A percentile compares a stretch with the other conserved stretches of the same genome.
These are phyloP conservation scores for Pangasius macronema DNA, from an alignment of 2,797 vertebrate genomes.

Conservation along the genomic window DNA sequence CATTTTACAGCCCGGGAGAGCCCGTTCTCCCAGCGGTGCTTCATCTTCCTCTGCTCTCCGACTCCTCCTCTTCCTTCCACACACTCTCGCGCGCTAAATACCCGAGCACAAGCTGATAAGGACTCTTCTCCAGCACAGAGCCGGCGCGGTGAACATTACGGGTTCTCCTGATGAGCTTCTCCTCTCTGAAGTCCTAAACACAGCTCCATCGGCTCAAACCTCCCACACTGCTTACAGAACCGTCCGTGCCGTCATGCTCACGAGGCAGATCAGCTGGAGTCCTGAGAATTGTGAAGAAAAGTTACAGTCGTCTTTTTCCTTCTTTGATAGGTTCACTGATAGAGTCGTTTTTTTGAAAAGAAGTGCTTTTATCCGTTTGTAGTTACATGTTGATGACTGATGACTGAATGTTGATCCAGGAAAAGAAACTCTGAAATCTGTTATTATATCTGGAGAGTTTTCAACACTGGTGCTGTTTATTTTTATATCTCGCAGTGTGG, in stretches of 20 bases:
- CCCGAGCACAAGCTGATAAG: slow-evolving; percentile 1
- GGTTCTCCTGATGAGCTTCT: background rate
- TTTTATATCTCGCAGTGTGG: too few relatives aligned
- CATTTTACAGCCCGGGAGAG: slow-evolving; percentile 54
- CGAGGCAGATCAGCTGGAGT: background rate
- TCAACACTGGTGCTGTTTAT: too few relatives aligned
- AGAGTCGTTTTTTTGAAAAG: too few relatives aligned
- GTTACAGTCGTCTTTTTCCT: too few relatives aligned
- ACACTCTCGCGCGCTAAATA: slow-evolving; percentile 69
- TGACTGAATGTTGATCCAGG: background rate
- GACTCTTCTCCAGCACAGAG: background rate
- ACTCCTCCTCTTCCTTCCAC: slow-evolving; percentile 65
- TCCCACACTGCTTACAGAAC: background rate
- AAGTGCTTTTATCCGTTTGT: background rate
- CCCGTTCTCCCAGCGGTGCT: slow-evolving; percentile 63
- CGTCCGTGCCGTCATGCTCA: background rate
- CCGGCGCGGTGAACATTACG: too few relatives aligned
- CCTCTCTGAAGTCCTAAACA: background rate
- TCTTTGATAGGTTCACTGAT: too few relatives aligned
- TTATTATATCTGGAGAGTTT: background rate
- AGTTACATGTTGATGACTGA: background rate
- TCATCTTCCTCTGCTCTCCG: slow-evolving; percentile 73
- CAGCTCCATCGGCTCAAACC: background rate
- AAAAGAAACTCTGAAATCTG: background rate
- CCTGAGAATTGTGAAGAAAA: background rate